Conservation (phyloP, 2,113 vertebrate species). For the Chloropsis cyanopogon region DNA sequence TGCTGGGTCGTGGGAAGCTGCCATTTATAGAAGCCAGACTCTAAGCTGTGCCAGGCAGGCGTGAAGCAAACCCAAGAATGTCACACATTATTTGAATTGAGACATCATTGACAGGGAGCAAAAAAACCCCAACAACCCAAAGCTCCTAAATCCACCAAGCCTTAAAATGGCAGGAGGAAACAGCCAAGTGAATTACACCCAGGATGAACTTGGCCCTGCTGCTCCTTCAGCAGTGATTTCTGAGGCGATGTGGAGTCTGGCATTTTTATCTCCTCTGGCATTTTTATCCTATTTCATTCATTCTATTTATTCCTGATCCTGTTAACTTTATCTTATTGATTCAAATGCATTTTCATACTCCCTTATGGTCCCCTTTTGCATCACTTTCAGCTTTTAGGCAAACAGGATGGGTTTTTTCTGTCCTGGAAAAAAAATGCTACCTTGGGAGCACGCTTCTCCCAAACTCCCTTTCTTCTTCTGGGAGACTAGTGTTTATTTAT, state of each 20-base stretch:
- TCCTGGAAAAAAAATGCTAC: neutral
- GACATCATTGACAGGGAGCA: constrained; percentile 26
- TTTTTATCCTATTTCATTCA: constrained; percentile 71
- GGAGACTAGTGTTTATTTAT: neutral
- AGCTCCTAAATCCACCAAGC: constrained; percentile 48
- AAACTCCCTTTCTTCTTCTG: neutral
- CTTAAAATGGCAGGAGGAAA: constrained; percentile 20
- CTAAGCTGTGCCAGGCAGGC: neutral
- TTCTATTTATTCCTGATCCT: constrained; percentile 70
- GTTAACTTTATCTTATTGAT: constrained; percentile 72
- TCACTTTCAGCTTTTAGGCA: constrained; percentile 44
- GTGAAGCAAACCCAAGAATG: constrained; percentile 23
- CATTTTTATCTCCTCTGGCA: constrained; percentile 16
- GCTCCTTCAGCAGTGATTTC: neutral
- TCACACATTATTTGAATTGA: constrained; percentile 39
- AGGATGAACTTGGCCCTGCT: constrained; percentile 11
- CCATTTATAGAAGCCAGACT: constrained; percentile 26
- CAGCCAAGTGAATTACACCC: neutral
- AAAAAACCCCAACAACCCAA: neutral
- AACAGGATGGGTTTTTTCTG: neutral
- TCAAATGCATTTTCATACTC: constrained; percentile 62
- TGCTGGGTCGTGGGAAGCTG: constrained; percentile 18
- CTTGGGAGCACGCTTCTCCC: neutral
- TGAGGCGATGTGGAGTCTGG: neutral
- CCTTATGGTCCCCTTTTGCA: constrained; percentile 50